Conservation (phyloP, 2,797 vertebrate species). For the Eupleurogrammus muticus region DNA sequence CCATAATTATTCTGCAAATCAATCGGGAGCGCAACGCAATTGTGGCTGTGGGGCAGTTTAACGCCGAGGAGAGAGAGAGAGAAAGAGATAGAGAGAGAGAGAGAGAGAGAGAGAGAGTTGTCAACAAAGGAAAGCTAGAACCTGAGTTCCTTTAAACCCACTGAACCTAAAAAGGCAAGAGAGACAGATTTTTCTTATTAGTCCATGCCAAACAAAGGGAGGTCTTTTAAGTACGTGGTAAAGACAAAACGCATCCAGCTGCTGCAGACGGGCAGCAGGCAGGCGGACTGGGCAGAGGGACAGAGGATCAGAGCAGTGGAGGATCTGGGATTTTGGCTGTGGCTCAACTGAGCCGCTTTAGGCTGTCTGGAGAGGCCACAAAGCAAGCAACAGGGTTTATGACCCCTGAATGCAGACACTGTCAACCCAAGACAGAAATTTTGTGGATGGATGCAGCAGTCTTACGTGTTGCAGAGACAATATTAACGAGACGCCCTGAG, state of each 20-base stretch:
- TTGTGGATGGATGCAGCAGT: conserved; percentile 59
- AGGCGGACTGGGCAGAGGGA: conserved; percentile 38
- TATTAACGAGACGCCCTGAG: conserved; percentile 65
- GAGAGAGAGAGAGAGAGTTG: conserved; percentile 73
- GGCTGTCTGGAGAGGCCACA: conserved; percentile 67
- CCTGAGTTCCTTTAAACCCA: conserved; percentile 61
- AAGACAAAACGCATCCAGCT: conserved; percentile 47
- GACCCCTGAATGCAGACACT: conserved; percentile 67
- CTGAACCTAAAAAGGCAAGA: conserved; percentile 67
- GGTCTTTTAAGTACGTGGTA: conserved; percentile 43
- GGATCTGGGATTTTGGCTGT: conserved; percentile 58
- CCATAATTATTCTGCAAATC: conserved; percentile 86
- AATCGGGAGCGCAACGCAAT: conserved; percentile 70
- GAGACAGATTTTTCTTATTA: conserved; percentile 64
- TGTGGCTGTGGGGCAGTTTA: conserved; percentile 74
- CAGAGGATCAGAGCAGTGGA: conserved; percentile 46
- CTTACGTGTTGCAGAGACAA: conserved; percentile 30
- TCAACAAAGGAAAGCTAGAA: conserved; percentile 72
- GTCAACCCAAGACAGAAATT: conserved; percentile 61
- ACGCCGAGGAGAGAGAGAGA: conserved; percentile 68
- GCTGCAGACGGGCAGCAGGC: conserved; percentile 33
- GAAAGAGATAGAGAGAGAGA: no score
- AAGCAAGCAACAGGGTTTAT: conserved; percentile 66
- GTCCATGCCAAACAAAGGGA: conserved; percentile 54
- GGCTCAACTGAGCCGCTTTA: conserved; percentile 64